A percentile compares a stretch with the other conserved stretches of the same genome.
These are phyloP conservation scores for Acanthococcus lagerstroemiae DNA, from an alignment of 2,888 invertebrate genomes.

Conservation along the genomic window DNA sequence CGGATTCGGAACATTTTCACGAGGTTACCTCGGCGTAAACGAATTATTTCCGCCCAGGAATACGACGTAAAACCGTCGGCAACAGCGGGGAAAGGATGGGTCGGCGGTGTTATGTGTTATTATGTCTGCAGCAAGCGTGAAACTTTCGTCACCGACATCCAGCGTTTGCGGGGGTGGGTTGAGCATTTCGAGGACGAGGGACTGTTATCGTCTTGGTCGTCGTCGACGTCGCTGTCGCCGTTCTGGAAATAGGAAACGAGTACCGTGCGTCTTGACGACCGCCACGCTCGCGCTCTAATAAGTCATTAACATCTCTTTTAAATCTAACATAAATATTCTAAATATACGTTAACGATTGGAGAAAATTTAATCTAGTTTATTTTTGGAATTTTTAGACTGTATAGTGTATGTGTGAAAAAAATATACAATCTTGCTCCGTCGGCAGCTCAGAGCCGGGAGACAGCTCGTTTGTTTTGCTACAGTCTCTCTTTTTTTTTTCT, in stretches of 20 bases:
- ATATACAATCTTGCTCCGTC: no score
- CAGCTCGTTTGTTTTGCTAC: no score
- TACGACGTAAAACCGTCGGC: no score
- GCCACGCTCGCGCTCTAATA: constrained; percentile 20
- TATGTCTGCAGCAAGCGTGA: background rate
- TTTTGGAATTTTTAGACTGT: constrained; percentile 17
- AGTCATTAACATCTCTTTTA: constrained; percentile 26
- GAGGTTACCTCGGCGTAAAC: no score
- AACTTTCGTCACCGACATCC: background rate
- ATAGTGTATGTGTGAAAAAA: background rate
- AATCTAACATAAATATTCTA: constrained; percentile 25
- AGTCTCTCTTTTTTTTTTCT: no score
- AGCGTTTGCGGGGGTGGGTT: background rate
- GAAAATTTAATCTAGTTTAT: constrained; percentile 21
- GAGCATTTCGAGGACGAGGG: background rate
- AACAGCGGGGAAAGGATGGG: no score
- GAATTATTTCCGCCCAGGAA: no score
- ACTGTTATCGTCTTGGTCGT: background rate
- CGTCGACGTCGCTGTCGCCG: background rate
- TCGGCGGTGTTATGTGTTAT: background rate
- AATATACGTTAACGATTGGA: constrained; percentile 24
- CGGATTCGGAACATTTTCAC: no score
- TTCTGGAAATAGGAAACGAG: constrained; percentile 24
- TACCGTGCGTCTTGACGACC: constrained; percentile 24
- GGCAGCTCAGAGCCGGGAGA: no score